These are phyloP conservation scores for Phyllopteryx taeniolatus DNA, from an alignment of 2,113 vertebrate genomes.

Conservation along the genomic window DNA sequence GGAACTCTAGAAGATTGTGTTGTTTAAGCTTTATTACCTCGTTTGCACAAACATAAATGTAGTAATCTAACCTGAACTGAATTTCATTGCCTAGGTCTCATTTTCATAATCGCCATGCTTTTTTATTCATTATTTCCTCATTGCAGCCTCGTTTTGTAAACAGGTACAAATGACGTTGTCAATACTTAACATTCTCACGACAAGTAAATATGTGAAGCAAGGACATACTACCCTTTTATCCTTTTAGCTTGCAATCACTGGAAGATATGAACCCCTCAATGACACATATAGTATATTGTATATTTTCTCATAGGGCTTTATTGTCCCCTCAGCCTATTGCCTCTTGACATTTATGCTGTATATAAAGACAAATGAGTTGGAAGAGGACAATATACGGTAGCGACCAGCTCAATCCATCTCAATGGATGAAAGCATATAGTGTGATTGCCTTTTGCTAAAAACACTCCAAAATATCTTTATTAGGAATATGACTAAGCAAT, in stretches of 20 bases:
- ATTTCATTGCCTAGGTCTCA: conserved; percentile 8
- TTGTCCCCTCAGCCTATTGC: conserved; percentile 1
- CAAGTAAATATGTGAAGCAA: conserved; percentile 31
- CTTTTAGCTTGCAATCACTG: conserved; percentile 43
- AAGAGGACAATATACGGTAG: conserved; percentile 2
- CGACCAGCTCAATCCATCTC: conserved; percentile 17
- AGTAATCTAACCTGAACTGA: conserved; percentile 14
- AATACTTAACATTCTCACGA: conserved; percentile 6
- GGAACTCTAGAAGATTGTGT: not conserved
- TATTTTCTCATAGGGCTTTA: not conserved
- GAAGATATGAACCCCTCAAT: conserved; percentile 13
- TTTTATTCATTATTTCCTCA: conserved; percentile 23
- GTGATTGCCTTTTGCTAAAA: conserved; percentile 7
- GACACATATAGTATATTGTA: not conserved
- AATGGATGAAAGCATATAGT: conserved; percentile 9
- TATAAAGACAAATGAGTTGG: conserved; percentile 28
- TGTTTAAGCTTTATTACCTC: not conserved
- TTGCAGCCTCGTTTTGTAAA: conserved; percentile 10
- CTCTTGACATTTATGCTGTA: not conserved
- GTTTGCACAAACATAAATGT: conserved; percentile 11
- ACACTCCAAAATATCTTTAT: not conserved
- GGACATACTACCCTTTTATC: conserved; percentile 37
- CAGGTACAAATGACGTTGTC: conserved; percentile 10
- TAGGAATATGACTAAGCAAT: not conserved
- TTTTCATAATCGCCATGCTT: conserved; percentile 23